These are phyloP conservation scores for Azemiops feae DNA, from an alignment of 2,113 vertebrate genomes.

Conservation along the genomic window DNA sequence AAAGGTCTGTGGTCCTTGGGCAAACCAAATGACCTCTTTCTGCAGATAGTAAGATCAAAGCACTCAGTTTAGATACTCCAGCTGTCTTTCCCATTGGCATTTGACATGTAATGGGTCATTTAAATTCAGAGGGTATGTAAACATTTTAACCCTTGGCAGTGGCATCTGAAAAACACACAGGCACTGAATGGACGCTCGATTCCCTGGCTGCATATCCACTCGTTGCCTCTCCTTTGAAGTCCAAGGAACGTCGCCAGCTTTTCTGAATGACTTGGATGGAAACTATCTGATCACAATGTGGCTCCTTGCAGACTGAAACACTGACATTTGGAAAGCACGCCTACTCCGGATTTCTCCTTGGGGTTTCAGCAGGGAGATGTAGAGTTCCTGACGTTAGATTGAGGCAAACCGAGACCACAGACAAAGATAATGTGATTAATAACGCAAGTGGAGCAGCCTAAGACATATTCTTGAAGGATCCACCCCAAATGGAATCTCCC, in stretches of 20 bases:
- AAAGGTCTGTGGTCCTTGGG: constrained; percentile 71
- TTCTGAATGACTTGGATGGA: constrained; percentile 44
- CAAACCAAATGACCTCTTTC: constrained; percentile 69
- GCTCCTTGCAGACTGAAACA: constrained; percentile 6
- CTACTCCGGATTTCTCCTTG: neutral
- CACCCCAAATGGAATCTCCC: neutral
- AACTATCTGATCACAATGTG: constrained; percentile 25
- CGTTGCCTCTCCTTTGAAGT: constrained; percentile 66
- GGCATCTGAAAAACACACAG: constrained; percentile 65
- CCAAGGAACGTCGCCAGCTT: constrained; percentile 55
- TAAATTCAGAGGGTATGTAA: constrained; percentile 70
- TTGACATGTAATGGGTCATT: constrained; percentile 69
- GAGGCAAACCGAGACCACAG: neutral
- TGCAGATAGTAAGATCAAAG: constrained; percentile 74
- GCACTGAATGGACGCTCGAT: constrained; percentile 60
- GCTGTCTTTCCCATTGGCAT: constrained; percentile 72
- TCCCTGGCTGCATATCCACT: constrained; percentile 53
- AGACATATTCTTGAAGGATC: neutral
- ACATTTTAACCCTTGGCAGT: constrained; percentile 70
- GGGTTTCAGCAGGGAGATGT: neutral
- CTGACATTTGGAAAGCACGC: constrained; percentile 20
- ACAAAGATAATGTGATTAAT: too few relatives aligned
- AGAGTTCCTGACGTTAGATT: neutral
- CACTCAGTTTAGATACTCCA: constrained; percentile 69
- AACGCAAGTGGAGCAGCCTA: neutral